Percentiles rank a stretch among this genome's conserved stretches.
Conservation (phyloP, 2,797 vertebrate species). For the Fratercula arctica region DNA sequence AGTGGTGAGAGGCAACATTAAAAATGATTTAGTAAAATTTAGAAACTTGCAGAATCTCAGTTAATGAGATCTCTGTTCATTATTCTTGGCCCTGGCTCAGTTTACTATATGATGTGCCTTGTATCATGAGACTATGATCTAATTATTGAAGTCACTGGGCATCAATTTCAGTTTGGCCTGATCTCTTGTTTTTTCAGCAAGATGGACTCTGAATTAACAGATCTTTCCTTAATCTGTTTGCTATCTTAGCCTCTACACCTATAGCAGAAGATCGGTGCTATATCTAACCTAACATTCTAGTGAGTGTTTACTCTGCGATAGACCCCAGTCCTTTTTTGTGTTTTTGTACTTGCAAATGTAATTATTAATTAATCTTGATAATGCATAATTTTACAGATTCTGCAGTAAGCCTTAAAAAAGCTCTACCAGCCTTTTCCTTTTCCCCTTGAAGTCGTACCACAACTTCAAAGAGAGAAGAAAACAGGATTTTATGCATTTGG, state of each 20-base stretch:
- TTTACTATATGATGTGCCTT: slow-evolving; percentile 1
- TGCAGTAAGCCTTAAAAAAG: background rate
- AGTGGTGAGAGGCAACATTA: slow-evolving; percentile 30
- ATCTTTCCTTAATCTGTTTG: background rate
- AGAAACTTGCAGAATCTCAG: slow-evolving; percentile 28
- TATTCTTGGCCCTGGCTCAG: slow-evolving; percentile 16
- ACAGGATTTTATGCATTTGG: slow-evolving; percentile 15
- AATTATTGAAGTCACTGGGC: slow-evolving; percentile 11
- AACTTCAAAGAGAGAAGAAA: slow-evolving; percentile 41
- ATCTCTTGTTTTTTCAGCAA: background rate
- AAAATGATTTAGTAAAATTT: slow-evolving; percentile 57
- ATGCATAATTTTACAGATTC: background rate
- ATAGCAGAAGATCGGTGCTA: background rate
- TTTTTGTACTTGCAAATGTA: background rate
- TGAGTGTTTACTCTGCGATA: background rate
- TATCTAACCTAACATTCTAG: background rate
- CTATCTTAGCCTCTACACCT: background rate
- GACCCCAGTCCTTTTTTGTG: background rate
- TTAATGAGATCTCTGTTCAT: slow-evolving; percentile 50
- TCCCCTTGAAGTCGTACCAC: background rate
- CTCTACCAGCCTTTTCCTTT: background rate
- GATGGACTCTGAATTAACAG: background rate
- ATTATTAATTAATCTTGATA: background rate
- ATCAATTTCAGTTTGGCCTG: background rate
- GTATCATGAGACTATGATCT: slow-evolving; percentile 15